Evolutionary conservation across 2,888 invertebrate species (phyloP).

Genomic region (Phortica okadai): DNA sequence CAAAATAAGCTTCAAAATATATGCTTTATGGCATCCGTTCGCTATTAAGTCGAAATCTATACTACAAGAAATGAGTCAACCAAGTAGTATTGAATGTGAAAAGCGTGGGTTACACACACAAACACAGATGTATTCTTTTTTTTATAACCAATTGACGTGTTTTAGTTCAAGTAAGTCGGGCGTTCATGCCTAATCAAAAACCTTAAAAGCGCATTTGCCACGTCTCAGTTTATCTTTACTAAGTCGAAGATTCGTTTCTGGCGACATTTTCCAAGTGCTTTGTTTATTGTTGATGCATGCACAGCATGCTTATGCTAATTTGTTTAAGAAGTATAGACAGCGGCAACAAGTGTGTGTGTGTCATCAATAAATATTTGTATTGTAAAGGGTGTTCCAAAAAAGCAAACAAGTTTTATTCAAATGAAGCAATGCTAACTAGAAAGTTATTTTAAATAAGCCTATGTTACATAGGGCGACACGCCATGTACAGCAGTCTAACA

Average conservation of each 20-base stretch:
- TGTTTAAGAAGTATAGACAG: neutral
- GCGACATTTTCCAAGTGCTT: too few species aligned
- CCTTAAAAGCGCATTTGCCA: too few species aligned
- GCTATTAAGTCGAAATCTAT: neutral
- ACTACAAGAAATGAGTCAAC: conserved; percentile 49
- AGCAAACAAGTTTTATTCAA: too few species aligned
- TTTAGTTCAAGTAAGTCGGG: neutral
- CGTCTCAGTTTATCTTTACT: too few species aligned
- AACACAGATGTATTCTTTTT: neutral
- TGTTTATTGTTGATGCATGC: too few species aligned
- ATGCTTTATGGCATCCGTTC: conserved; percentile 61
- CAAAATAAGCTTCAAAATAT: conserved; percentile 35
- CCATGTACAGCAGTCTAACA: neutral
- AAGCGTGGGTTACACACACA: conserved; percentile 26
- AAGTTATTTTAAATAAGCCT: too few species aligned
- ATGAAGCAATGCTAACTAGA: too few species aligned
- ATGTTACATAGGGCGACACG: conserved; percentile 11
- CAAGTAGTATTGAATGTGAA: conserved; percentile 28
- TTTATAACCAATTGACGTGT: conserved; percentile 8
- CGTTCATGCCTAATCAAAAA: too few species aligned
- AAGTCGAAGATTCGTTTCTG: too few species aligned
- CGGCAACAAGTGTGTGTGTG: conserved; percentile 46
- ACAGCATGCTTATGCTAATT: conserved; percentile 8
- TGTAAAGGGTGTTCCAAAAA: too few species aligned
- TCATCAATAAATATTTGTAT: conserved; percentile 25